Conservation (phyloP, 2,888 invertebrate genomes). For the Schizaphis graminum region DNA sequence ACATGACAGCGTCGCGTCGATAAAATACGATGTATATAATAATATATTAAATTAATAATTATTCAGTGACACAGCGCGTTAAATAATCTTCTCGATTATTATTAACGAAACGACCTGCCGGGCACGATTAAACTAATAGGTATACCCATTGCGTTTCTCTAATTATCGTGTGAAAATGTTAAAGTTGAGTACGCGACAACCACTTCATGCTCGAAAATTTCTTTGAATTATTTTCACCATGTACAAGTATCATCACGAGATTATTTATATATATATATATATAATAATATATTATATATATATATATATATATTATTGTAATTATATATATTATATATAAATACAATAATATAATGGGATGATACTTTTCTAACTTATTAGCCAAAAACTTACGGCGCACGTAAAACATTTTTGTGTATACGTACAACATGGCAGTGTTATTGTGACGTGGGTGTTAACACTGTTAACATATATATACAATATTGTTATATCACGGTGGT, state of each 20-base stretch:
- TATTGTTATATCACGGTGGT: neutral
- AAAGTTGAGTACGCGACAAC: conserved; percentile 1
- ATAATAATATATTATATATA: too few species aligned
- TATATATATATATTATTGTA: too few species aligned
- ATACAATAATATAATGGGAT: neutral
- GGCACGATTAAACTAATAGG: neutral
- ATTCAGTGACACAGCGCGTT: neutral
- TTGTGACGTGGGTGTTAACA: neutral
- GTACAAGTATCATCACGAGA: neutral
- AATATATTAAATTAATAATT: neutral
- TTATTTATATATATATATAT: neutral
- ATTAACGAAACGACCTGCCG: neutral
- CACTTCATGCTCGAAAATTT: neutral
- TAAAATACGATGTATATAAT: neutral
- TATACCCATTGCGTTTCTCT: neutral
- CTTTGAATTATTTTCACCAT: neutral
- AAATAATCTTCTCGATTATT: neutral
- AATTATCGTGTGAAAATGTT: conserved; percentile 27
- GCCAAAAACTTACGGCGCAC: neutral
- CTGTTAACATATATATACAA: neutral
- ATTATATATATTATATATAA: too few species aligned
- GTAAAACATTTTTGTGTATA: neutral
- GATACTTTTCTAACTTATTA: neutral
- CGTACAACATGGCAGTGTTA: neutral
- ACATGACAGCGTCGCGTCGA: neutral